Evolutionary conservation across 2,113 vertebrate genomes (phyloP), one percentile per base, ranked within the genome.

Genomic region (Empidonax alnorum): DNA sequence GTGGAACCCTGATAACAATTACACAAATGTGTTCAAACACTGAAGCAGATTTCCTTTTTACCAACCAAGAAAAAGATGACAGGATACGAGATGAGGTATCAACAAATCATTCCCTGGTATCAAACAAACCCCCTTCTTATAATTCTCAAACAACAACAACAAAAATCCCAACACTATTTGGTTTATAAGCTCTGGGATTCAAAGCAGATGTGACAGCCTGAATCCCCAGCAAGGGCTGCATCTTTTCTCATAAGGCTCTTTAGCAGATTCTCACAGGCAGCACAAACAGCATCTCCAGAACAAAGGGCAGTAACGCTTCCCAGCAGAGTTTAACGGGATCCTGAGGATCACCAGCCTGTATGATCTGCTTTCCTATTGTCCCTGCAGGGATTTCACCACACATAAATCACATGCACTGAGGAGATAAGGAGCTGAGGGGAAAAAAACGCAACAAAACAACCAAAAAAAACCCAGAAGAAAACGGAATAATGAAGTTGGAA

Each of bases 241-340:
- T 75, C 62, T 91, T 82, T 68, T 84, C 74, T 63, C 72, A 25
- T 65, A 52, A 44, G 75, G 80, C n/a, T 79, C 93, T 81, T 76
- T 74, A 86, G 87, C 35, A 84, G 76, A 78, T 56, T 69, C 58
- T 92, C 72, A 68, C 8, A 84, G 68, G 87, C 68, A 75, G 69
- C 67, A 93, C 63, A 88, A 93, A 67, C 46, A 89, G 74, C 77
- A 87, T 89, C 80, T 96, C 63, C 71, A 61, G 65, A 96, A 94
- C 80, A 84, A 95, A 89, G 75, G 71, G 80, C 85, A 95, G 55
- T 37, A 93, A 84, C 0, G 2, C 49, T 92, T 94, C 66, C 88
- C 86, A 92, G 85, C 62, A 84, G 83, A 93, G 77, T 89, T 88
- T 75, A 93, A 94, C 76, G 31, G 76, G 83, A 89, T 96, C 76